A percentile compares a stretch with the other conserved stretches of the same genome.
These are phyloP conservation scores for Canis aureus DNA, from an alignment of 2,113 vertebrate genomes.

Conservation along the genomic window DNA sequence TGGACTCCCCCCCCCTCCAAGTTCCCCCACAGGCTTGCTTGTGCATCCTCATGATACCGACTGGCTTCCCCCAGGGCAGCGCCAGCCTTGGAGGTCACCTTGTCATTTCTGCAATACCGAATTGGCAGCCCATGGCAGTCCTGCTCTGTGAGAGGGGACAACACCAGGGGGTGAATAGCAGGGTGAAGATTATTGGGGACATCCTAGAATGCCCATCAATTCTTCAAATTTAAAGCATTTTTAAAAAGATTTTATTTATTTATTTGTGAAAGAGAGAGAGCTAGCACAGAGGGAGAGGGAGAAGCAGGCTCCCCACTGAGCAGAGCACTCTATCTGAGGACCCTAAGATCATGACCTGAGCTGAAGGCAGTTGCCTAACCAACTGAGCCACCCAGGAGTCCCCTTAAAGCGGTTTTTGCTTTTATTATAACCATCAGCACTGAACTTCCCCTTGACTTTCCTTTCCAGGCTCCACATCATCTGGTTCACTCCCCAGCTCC, in stretches of 20 bases:
- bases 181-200: neutral
- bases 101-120: neutral
- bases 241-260: too few species aligned
- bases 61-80: neutral
- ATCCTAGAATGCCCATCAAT: neutral
- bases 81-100: neutral
- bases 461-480: rapidly evolving
- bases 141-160: neutral
- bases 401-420: neutral
- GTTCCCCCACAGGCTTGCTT: neutral
- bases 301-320: too few species aligned
- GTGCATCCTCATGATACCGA: rapidly evolving
- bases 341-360: too few species aligned
- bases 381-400: too few species aligned
- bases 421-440: neutral
- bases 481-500: neutral
- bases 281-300: too few species aligned
- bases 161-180: neutral
- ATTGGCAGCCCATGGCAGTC: rapidly evolving
- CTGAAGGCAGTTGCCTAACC: too few species aligned
- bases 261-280: too few species aligned
- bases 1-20: too few species aligned
- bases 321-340: too few species aligned
- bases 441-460: rapidly evolving
- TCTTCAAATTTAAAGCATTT: neutral